Conservation (phyloP, 2,888 invertebrate genomes). For the Metallyticus violacea region DNA sequence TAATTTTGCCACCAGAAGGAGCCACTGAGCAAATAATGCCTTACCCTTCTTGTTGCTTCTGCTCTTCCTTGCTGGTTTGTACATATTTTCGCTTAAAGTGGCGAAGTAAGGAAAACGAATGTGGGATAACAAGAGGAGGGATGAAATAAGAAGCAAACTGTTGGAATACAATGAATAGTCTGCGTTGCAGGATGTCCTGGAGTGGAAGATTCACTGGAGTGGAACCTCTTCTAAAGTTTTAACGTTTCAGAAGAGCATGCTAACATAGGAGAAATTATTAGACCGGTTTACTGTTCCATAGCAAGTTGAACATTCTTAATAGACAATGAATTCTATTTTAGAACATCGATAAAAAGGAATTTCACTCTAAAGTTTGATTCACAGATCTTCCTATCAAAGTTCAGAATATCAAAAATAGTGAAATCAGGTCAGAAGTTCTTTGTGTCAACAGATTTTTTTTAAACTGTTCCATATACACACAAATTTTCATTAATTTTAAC, state of each 20-base stretch:
- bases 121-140: not conserved
- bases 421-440: too few species aligned
- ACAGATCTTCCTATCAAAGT: too few species aligned
- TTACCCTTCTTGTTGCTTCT: not conserved
- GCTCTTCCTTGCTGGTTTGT: not conserved
- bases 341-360: too few species aligned
- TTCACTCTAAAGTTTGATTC: too few species aligned
- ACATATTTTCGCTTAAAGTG: conserved; percentile 14
- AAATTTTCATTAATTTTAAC: too few species aligned
- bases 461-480: too few species aligned
- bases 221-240: not conserved
- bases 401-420: too few species aligned
- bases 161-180: not conserved
- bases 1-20: conserved; percentile 24
- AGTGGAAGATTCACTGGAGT: not conserved
- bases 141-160: not conserved
- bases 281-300: too few species aligned
- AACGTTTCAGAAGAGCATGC: not conserved
- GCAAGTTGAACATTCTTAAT: too few species aligned
- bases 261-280: not conserved
- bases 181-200: not conserved
- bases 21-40: conserved; percentile 21
- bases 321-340: too few species aligned
- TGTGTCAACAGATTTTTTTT: too few species aligned
- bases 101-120: not conserved